Evolutionary conservation across 2,797 vertebrate genomes (phyloP), one percentile per base, ranked within the genome.

Genomic region (Chaenodraco wilsoni): DNA sequence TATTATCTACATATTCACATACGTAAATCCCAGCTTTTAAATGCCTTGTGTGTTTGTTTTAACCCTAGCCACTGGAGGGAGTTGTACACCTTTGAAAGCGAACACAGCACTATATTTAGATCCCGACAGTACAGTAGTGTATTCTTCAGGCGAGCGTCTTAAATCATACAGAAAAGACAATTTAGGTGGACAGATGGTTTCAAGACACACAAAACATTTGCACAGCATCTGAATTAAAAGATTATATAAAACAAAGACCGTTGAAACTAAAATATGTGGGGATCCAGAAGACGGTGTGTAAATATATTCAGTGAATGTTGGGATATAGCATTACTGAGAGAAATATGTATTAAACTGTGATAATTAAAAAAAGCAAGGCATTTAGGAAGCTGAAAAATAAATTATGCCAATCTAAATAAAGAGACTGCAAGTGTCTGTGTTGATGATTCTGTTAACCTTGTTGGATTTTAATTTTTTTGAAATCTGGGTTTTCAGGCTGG

Each of bases 1-100:
- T 1, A 78, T 14, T 65, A 23, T 65, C 16, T 45, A 55, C 57
- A 73, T 58, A 56, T 41, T 37, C 31, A 54, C 6, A 52, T 15
- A 33, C 11, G 71, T 81, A 50, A 79, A 13, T 62, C 41, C 37
- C 45, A 73, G 37, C 33, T 27, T 71, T 60, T 74, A 23, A 68
- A 37, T 61, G 45, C 16, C 49, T 58, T 62, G 21, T 79, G 56
- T 88, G 85, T 78, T 83, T 85, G 85, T 86, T 65, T 85, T 74
- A 81, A 70, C 63, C 74, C n/a, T 65, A 70, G 56, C 92, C 92
- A 93, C 91, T 91, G 89, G 91, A 92, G 90, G 92, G 91, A 90
- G 89, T 88, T 86, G 85, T 82, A 72, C 73, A 82, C 88, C 75
- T 87, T 72, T 75, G 12, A 84, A 73, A 86, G 59, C 86, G 50